Conservation (phyloP, 2,797 vertebrate species). For the Argya squamiceps region DNA sequence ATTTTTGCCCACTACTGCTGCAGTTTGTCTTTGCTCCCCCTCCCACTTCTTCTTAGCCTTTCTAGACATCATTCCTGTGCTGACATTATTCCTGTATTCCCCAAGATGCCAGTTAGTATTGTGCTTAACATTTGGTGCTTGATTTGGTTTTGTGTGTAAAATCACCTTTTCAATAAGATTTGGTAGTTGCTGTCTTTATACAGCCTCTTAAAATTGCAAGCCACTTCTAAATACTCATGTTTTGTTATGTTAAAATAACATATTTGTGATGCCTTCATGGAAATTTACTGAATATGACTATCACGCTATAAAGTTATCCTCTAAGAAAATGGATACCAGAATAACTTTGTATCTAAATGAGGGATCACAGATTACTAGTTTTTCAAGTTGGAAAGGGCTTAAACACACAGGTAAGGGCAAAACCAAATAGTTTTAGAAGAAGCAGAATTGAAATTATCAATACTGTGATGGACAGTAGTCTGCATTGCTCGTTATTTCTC, state of each 20-base stretch:
- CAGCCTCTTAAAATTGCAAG: not conserved
- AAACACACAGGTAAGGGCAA: not conserved
- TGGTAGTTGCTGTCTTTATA: not conserved
- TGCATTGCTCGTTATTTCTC: not conserved
- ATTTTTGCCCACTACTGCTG: not conserved
- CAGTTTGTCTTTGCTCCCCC: rapidly evolving
- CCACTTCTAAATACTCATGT: not conserved
- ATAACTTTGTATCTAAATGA: not conserved
- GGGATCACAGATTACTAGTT: not conserved
- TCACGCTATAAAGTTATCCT: not conserved
- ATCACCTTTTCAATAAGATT: not conserved
- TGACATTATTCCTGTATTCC: not conserved
- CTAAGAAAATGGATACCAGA: not conserved
- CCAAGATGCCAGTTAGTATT: not conserved
- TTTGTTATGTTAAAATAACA: not conserved
- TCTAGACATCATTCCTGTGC: not conserved
- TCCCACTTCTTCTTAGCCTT: not conserved
- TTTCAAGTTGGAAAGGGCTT: not conserved
- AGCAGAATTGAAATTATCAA: not conserved
- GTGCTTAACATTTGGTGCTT: not conserved
- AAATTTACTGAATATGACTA: not conserved
- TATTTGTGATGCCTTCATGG: not conserved
- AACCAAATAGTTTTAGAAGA: not conserved
- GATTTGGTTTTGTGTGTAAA: not conserved
- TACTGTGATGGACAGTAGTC: not conserved